Percentiles rank a stretch among this genome's conserved stretches.
These are phyloP conservation scores for Pipistrellus kuhlii DNA, from an alignment of 2,797 vertebrate genomes.

Conservation along the genomic window DNA sequence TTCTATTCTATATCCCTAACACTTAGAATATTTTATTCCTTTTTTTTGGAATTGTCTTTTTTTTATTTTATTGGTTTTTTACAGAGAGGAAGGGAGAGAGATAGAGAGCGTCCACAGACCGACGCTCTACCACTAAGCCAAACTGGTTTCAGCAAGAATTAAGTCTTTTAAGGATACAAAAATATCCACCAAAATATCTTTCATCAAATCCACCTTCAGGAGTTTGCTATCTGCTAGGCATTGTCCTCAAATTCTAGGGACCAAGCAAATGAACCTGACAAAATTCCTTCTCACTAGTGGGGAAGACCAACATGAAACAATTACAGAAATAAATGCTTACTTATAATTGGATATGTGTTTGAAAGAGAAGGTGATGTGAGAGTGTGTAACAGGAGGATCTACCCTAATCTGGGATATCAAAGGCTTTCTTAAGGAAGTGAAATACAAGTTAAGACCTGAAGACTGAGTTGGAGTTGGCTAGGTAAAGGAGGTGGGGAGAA, in stretches of 20 bases:
- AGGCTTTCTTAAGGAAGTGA: conserved; percentile 14
- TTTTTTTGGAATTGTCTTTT: too few species aligned
- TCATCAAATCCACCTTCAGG: background rate
- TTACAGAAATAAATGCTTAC: background rate
- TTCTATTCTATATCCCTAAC: background rate
- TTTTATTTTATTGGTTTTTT: too few species aligned
- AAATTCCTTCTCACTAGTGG: background rate
- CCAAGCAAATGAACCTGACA: background rate
- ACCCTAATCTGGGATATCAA: background rate
- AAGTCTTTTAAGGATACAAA: conserved; percentile 4
- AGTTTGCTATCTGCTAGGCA: background rate
- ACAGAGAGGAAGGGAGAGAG: too few species aligned
- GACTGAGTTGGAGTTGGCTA: background rate
- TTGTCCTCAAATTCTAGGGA: background rate
- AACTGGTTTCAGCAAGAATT: background rate
- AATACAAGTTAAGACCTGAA: conserved; percentile 21
- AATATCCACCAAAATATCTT: conserved; percentile 21
- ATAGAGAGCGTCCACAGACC: too few species aligned
- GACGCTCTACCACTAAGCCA: too few species aligned
- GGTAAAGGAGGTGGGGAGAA: background rate
- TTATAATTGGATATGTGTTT: background rate
- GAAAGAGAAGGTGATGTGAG: background rate
- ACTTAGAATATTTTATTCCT: background rate
- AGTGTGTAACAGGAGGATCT: background rate
- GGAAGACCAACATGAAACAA: background rate